Evolutionary conservation across 1,140 invertebrate genomes (phyloP), one percentile per base, ranked within the genome.

Genomic region (Octopus bimaculoides): DNA sequence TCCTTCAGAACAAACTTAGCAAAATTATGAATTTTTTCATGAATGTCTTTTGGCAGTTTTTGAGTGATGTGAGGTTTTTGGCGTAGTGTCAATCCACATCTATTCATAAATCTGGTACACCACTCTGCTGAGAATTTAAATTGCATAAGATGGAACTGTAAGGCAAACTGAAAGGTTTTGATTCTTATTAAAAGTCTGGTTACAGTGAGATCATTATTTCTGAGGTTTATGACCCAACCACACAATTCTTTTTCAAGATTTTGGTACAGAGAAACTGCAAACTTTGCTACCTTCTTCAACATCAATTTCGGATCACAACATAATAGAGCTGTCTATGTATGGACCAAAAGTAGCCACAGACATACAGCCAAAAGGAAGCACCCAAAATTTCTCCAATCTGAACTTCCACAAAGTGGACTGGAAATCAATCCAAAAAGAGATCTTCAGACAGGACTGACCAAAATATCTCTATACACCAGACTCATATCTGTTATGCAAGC

Each of bases 51-150:
- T 61, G 56, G 56, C 56, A 61, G 14, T 61, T 61, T 61, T 61
- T 61, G 56, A 14, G 7, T 14, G 7, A 61, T 61, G 56, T 61
- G 56, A 61, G 56, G 7, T 61, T 61, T 61, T 14, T 61, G 56
- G 7, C 56, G 56, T 61, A 61, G 56, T 61, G 56, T 61, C 56
- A 61, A 61, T 61, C 56, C 14, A 61, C 14, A 61, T 61, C 56
- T 61, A 61, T 61, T 61, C 56, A 61, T 61, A 14, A 61, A 61
- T 61, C 56, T 61, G 7, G 56, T 61, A 14, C 56, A 61, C 56
- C 56, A 61, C 56, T 61, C 56, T 61, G 56, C 56, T 61, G 56
- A 61, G 56, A 14, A 61, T 61, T 61, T 61, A 61, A 61, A 61
- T 7, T 61, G 56, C 14, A 14, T 61, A 61, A 61, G 56, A 61